Evolutionary conservation across 2,797 vertebrate genomes (phyloP).

Genomic region (Macroramphosus scolopax): DNA sequence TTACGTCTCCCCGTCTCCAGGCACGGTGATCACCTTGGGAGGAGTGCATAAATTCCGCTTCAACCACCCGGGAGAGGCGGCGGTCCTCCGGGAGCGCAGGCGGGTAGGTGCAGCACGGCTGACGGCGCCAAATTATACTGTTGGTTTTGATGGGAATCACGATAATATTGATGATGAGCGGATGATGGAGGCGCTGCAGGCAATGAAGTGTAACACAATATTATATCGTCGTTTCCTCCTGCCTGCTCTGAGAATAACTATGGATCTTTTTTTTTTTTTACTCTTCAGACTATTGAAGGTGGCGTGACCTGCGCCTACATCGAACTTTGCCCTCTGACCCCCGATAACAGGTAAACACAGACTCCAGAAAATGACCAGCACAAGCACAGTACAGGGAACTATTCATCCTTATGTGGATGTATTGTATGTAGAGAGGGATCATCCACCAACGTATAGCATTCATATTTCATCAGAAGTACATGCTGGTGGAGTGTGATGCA

Average conservation of each 20-base stretch:
- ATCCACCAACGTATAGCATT: conserved; percentile 9
- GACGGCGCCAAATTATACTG: conserved; percentile 8
- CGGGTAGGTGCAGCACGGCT: conserved; percentile 75
- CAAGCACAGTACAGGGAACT: neutral
- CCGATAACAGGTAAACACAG: conserved; percentile 64
- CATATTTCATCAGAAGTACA: conserved; percentile 42
- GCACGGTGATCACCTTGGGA: conserved; percentile 89
- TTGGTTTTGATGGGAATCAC: conserved; percentile 15
- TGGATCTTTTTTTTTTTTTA: neutral
- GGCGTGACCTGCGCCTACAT: conserved; percentile 66
- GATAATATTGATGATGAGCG: conserved; percentile 19
- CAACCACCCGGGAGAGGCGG: conserved; percentile 95
- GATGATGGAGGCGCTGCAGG: too few relatives aligned
- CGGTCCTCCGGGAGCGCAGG: conserved; percentile 86
- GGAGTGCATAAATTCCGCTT: conserved; percentile 91
- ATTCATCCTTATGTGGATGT: conserved; percentile 4
- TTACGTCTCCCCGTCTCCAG: conserved; percentile 67
- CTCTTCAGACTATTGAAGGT: conserved; percentile 79
- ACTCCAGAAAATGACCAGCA: neutral
- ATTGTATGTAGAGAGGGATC: neutral
- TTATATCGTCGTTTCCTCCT: too few relatives aligned
- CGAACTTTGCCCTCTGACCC: conserved; percentile 60
- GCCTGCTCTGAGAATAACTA: neutral
- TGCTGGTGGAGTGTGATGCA: conserved; percentile 13
- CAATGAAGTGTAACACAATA: too few relatives aligned